Base-by-base conservation (phyloP, 2,113 vertebrate genomes). In the Eubucco bourcierii region DNA sequence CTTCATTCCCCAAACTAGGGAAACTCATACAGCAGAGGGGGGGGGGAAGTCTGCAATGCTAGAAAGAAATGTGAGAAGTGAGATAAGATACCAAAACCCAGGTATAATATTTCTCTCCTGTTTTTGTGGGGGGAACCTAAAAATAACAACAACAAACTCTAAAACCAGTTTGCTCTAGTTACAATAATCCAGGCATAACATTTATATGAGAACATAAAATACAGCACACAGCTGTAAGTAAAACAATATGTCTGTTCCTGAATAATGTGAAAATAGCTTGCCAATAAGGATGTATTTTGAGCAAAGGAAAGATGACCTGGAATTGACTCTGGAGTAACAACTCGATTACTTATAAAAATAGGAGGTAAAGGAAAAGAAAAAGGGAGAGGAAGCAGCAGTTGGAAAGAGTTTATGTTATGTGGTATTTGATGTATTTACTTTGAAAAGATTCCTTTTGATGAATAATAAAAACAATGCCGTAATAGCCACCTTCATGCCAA, bases 301-400 rank as follows among this genome's bases (percentile, higher is more conserved):
- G 97, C 95, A 96, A 98, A 98, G 98, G 98, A 99, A 98, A 98
- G 96, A 96, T 98, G 98, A 98, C 98, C 98, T 98, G 95, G 97
- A 97, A 93, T 95, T 98, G 98, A 98, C 98, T 98, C 97, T 97
- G 96, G 96, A 97, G 97, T 97, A 97, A 97, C 95, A 95, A 97
- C 92, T 97, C 97, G 97, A 98, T 98, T 97, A 96, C 97, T 98
- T 98, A 98, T 97, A 97, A 98, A 97, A 97, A 96, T 97, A 97
- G 96, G 95, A 91, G 93, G 79, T 86, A 90, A 44, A 56, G 52
- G 53, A 81, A 94, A 78, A 90, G 71, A 94, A 93, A 88, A 90
- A 91, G 87, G 80, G 78, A 81, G 75, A 98, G 98, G 98, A 98
- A 98, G 96, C 96, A 96, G 97, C 71, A 93, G 96, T 97, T 97